Conservation (phyloP, 2,888 invertebrate species). For the Eretmocerus hayati region DNA sequence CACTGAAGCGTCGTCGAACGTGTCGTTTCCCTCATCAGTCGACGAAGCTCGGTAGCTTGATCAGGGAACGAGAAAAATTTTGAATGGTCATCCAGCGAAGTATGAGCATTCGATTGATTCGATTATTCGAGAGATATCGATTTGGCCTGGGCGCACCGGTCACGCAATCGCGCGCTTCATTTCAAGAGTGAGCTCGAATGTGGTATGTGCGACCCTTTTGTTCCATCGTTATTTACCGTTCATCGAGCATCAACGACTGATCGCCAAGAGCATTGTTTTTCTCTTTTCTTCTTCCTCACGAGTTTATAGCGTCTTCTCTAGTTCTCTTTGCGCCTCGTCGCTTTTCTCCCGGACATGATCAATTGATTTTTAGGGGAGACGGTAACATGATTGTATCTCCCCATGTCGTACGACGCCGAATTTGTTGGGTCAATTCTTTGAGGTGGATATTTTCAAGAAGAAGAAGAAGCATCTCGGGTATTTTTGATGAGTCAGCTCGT, state of each 20-base stretch:
- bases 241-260: neutral
- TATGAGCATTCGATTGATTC: constrained; percentile 17
- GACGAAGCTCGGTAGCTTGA: no score
- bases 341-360: no score
- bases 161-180: neutral
- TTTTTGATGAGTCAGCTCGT: no score
- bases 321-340: no score
- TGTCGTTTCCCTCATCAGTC: neutral
- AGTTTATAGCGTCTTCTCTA: no score
- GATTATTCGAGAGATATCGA: constrained; percentile 13
- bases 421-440: no score
- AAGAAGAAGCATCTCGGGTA: no score
- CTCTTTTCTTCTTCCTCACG: neutral
- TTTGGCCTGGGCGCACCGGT: neutral
- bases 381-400: no score
- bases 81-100: constrained; percentile 6
- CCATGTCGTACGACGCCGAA: no score
- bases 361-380: no score
- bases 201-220: constrained; percentile 3
- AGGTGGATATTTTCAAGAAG: no score
- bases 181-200: neutral
- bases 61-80: neutral
- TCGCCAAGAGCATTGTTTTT: neutral
- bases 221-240: constrained; percentile 13
- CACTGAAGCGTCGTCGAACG: no score